Base-by-base conservation (phyloP, 2,888 invertebrate species). In the Drosophila lacicola region DNA sequence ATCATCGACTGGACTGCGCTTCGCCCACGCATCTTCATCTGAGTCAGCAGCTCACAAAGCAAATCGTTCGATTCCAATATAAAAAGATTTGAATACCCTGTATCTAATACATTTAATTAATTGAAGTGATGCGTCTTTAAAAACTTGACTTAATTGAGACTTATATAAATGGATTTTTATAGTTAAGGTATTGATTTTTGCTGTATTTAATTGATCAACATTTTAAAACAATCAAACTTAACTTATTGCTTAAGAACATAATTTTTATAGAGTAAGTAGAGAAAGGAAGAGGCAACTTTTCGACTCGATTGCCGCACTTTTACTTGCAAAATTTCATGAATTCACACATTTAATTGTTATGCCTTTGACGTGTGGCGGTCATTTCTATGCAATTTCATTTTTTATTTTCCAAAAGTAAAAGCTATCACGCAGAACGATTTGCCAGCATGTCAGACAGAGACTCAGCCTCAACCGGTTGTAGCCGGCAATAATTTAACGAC, bases 381-480 rank as follows among this genome's bases (percentile, higher is more conserved):
- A 42, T 29, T 29, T 41, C 29, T 46, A 10, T 54, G 49, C 33
- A 66, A 49, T 62, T 66, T 61, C 53, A 42, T 54, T 49, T 49
- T 46, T 17, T 14, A 11, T 46, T 25, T 14, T n/a, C 33, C 39
- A 60, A 50, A 63, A 60, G 58, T 45, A 64, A 55, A 62, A 69
- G 21, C 51, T 53, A 29, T 41, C 54, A 61, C 21, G 49, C 37
- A 57, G 56, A 57, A 49, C 49, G 29, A 49, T 57, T 11, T 10
- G 13, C 55, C 29, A 45, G 42, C 8, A 9, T 13, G 11, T 36
- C 9, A 36, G 34, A 3, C 19, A 19, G 37, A 54, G 19, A 10
- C 39, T 54, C 41, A 50, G 54, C 41, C 33, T 29, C 21, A 74
- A 74, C 74, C 74, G 74, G 74, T 74, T 74, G 34, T 11, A 50